phyloP scores from a whole-genome alignment of 2,888 invertebrate species.

The Pilophorus perplexus region DNA sequence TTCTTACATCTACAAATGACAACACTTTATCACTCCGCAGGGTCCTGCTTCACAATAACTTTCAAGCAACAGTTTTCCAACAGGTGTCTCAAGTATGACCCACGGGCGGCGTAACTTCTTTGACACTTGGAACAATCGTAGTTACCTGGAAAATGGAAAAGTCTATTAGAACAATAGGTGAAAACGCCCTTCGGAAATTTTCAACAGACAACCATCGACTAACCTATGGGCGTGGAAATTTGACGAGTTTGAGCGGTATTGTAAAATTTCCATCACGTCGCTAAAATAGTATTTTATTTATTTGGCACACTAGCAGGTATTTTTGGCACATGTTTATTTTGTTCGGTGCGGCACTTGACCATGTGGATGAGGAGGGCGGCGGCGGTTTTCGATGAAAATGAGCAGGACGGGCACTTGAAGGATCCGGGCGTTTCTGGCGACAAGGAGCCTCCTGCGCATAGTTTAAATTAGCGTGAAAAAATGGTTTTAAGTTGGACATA shows the following conservation, averaged over 20 bases:
- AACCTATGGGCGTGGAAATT: too few relatives aligned
- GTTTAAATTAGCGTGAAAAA: too few relatives aligned
- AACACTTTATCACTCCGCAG: background rate
- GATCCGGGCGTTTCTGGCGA: background rate
- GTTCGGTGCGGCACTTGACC: slow-evolving; percentile 20
- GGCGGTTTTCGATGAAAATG: slow-evolving; percentile 22
- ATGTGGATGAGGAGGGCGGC: slow-evolving; percentile 24
- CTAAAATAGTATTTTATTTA: too few relatives aligned
- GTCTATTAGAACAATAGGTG: too few relatives aligned
- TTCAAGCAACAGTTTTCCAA: slow-evolving; percentile 21
- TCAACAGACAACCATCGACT: too few relatives aligned
- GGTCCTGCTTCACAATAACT: background rate
- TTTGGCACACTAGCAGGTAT: slow-evolving; percentile 14
- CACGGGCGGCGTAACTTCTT: background rate
- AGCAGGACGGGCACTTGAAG: slow-evolving; percentile 35
- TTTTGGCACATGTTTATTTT: background rate
- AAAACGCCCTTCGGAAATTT: too few relatives aligned
- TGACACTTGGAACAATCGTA: slow-evolving; percentile 3
- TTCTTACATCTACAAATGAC: too few relatives aligned
- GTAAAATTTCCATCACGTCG: too few relatives aligned
- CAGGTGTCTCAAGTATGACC: slow-evolving; percentile 17
- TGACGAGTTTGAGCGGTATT: too few relatives aligned
- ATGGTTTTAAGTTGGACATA: too few relatives aligned
- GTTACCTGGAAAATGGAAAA: slow-evolving; percentile 9
- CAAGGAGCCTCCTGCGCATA: too few relatives aligned